phyloP scores from a whole-genome alignment of 1,140 invertebrate genomes.

The Nebria ingens region DNA sequence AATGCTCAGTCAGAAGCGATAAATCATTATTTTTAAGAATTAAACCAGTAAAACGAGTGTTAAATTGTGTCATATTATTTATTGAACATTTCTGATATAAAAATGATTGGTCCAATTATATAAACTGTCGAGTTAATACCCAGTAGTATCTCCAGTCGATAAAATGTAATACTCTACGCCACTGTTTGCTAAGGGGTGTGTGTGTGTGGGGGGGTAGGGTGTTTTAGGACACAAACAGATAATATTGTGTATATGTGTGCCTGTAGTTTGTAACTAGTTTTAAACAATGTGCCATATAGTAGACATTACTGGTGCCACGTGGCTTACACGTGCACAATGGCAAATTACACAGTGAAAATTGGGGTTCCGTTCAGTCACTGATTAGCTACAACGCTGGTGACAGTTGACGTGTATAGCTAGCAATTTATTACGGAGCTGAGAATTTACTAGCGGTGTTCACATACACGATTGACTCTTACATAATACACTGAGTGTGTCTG shows the following conservation, averaged over 20 bases:
- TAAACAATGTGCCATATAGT: slow-evolving; percentile 26
- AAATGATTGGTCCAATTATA: too few relatives aligned
- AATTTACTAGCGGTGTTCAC: background rate
- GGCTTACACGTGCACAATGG: slow-evolving; percentile 25
- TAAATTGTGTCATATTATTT: too few relatives aligned
- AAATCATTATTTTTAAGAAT: too few relatives aligned
- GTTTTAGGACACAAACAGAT: slow-evolving; percentile 1
- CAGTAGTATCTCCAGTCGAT: background rate
- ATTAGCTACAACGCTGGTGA: slow-evolving; percentile 23
- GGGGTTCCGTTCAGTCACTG: slow-evolving; percentile 11
- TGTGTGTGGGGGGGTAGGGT: too few relatives aligned
- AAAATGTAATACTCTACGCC: background rate
- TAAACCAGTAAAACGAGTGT: too few relatives aligned
- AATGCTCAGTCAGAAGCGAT: too few relatives aligned
- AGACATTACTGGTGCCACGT: slow-evolving; percentile 23
- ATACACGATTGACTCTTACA: slow-evolving; percentile 1
- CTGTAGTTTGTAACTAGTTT: slow-evolving; percentile 27
- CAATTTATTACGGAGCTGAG: slow-evolving; percentile 30
- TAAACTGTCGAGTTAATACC: too few relatives aligned
- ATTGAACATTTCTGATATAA: too few relatives aligned
- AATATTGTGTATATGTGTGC: background rate
- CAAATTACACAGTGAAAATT: slow-evolving; percentile 26
- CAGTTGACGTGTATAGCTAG: slow-evolving; percentile 32
- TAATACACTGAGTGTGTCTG: slow-evolving; percentile 2
- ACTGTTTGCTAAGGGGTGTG: too few relatives aligned